Base-by-base conservation (phyloP, 1,140 invertebrate genomes). In the Acyrthosiphon pisum region DNA sequence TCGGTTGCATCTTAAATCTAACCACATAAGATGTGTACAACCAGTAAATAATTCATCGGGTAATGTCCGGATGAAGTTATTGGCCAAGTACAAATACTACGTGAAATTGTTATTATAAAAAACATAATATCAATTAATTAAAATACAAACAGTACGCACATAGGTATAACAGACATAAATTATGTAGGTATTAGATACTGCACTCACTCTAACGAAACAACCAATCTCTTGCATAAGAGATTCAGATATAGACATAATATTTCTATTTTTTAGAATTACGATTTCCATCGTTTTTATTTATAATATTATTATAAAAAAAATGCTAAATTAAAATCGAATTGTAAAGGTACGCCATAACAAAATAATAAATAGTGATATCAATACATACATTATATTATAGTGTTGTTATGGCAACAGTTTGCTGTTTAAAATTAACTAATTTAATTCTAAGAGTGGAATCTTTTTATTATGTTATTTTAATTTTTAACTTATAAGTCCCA, bases 11-110 rank as follows among this genome's bases (percentile, higher is more conserved):
- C 91, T 48, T 37, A 92, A 92, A 11, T 92, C 91, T 84, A 92
- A 92, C 91, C 91, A 92, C 46, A 83, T 46, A 84, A 92, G 91
- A 53, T 92, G 50, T 37, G 44, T 22, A 83, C 68, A 83, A 84
- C 14, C 23, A 22, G 22, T 50, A 83, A 92, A 92, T 23, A 92
- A 26, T 84, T 92, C 76, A 8, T 92, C 76, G 0, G 91, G 91
- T 30, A 92, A 37, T 83, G n/a, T 83, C 35, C 46, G 41, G 35
- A 92, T 92, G 26, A 22, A 84, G 46, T 92, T 92, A 60, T 92
- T 92, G 35, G 84, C 76, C 91, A 92, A 92, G 37, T 92, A 92
- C 11, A 92, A 92, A 84, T 81, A 92, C 91, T 92, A 37, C 22
- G 48, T 50, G 35, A 88, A 35, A 88, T 88, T 53, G 6, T 76